Base-by-base conservation (phyloP, 2,888 invertebrate species). In the Sminthurides aquaticus region DNA sequence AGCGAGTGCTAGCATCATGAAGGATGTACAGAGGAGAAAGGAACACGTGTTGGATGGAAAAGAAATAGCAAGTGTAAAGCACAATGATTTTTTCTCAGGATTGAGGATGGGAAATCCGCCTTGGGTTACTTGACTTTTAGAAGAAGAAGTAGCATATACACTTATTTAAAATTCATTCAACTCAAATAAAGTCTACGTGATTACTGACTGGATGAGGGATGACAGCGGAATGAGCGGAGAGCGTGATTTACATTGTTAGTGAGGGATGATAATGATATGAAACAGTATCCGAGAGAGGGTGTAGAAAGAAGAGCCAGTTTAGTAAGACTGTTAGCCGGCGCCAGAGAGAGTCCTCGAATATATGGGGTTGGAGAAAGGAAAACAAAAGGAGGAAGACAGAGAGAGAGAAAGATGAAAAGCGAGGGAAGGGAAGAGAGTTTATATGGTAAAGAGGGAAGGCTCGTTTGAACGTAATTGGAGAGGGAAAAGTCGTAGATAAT, bases 231-330 rank as follows among this genome's bases (percentile, higher is more conserved):
- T n/a, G n/a, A n/a, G n/a, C n/a, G n/a, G n/a, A n/a, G n/a, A n/a
- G n/a, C n/a, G n/a, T n/a, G n/a, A n/a, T n/a, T n/a, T n/a, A n/a
- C n/a, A n/a, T n/a, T n/a, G n/a, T n/a, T n/a, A n/a, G n/a, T 11
- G 43, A 34, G 43, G 43, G 52, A 52, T 52, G 52, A 52, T 52
- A 52, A 52, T 52, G 52, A 52, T 52, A 52, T 22, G 52, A 52
- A 52, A 52, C 20, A 52, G 20, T 15, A 52, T 15, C 5, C 52
- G 20, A 5, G 20, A 22, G 8, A 15, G 43, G 15, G 43, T 34
- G 15, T 11, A 34, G 43, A n/a, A n/a, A n/a, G n/a, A n/a, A n/a
- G n/a, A n/a, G n/a, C n/a, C n/a, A n/a, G n/a, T n/a, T n/a, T n/a
- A n/a, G n/a, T n/a, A n/a, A n/a, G n/a, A n/a, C n/a, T n/a, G n/a